Conservation (phyloP, 2,797 vertebrate species). For the Arnoldichthys spilopterus region DNA sequence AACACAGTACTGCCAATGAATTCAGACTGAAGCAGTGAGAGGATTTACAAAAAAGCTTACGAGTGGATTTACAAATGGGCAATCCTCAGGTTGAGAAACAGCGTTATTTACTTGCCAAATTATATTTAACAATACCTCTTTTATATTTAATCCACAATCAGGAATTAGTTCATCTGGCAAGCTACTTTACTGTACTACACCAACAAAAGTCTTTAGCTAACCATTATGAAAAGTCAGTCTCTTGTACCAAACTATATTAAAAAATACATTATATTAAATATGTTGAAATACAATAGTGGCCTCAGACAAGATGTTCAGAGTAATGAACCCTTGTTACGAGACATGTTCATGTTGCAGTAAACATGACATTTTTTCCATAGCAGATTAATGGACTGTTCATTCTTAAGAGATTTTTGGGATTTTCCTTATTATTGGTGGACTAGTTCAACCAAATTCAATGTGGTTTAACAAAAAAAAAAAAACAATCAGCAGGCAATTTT, state of each 20-base stretch:
- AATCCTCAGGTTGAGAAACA: slow-evolving; percentile 14
- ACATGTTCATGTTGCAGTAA: background rate
- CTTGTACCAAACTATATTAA: background rate
- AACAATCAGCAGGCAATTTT: background rate
- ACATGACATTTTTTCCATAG: background rate
- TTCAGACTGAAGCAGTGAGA: slow-evolving; percentile 12
- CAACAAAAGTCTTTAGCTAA: background rate
- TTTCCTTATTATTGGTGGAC: background rate
- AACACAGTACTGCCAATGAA: slow-evolving; percentile 16
- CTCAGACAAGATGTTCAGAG: background rate
- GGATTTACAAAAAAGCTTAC: slow-evolving; percentile 34
- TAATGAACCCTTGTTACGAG: background rate
- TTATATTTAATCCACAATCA: background rate
- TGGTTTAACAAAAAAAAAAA: background rate
- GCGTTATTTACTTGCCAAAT: slow-evolving; percentile 10
- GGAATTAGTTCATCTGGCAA: background rate
- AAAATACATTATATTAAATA: background rate
- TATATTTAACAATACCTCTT: slow-evolving; percentile 26
- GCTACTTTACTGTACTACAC: background rate
- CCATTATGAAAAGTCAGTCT: too few relatives aligned
- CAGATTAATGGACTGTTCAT: background rate
- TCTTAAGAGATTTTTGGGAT: background rate
- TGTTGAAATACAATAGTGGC: background rate
- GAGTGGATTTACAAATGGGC: slow-evolving; percentile 26
- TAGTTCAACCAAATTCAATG: background rate